phyloP scores from a whole-genome alignment of 2,888 invertebrate genomes.

The Caenorhabditis japonica region DNA sequence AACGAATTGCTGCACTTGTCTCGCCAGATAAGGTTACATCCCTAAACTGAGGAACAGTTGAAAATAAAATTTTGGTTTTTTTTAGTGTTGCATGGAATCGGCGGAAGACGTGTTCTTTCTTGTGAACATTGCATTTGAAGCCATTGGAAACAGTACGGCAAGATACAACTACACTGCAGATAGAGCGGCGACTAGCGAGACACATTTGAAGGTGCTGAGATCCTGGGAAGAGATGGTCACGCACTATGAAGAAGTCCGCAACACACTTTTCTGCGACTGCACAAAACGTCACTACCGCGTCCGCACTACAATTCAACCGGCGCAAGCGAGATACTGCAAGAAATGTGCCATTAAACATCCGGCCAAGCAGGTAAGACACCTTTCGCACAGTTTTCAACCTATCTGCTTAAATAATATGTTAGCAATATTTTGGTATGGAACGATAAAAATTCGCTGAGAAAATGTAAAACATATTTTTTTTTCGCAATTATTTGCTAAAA shows the following conservation, averaged over 20 bases:
- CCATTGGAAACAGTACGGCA: slow-evolving; percentile 88
- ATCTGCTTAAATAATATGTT: no score
- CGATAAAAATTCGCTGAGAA: no score
- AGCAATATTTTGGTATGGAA: no score
- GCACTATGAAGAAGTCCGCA: slow-evolving; percentile 82
- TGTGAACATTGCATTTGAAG: slow-evolving; percentile 92
- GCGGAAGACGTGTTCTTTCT: slow-evolving; percentile 97
- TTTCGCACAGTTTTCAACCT: no score
- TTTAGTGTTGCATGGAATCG: slow-evolving; percentile 79
- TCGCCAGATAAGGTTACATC: slow-evolving; percentile 89
- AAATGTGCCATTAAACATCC: slow-evolving; percentile 87
- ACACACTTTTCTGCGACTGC: slow-evolving; percentile 94
- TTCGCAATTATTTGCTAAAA: no score
- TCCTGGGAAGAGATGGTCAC: slow-evolving; percentile 45
- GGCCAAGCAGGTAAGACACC: slow-evolving; percentile 82
- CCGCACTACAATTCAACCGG: slow-evolving; percentile 88
- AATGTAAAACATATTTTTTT: no score
- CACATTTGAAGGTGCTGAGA: slow-evolving; percentile 45
- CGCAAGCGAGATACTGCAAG: slow-evolving; percentile 91
- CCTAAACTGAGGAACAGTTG: background rate
- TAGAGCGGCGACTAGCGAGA: slow-evolving; percentile 11
- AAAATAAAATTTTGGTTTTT: background rate
- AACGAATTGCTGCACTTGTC: slow-evolving; percentile 91
- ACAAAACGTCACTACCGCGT: slow-evolving; percentile 90
- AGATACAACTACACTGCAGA: slow-evolving; percentile 27